Evolutionary conservation across 1,140 invertebrate species (phyloP).

Genomic region (Adoxophyes honmai): DNA sequence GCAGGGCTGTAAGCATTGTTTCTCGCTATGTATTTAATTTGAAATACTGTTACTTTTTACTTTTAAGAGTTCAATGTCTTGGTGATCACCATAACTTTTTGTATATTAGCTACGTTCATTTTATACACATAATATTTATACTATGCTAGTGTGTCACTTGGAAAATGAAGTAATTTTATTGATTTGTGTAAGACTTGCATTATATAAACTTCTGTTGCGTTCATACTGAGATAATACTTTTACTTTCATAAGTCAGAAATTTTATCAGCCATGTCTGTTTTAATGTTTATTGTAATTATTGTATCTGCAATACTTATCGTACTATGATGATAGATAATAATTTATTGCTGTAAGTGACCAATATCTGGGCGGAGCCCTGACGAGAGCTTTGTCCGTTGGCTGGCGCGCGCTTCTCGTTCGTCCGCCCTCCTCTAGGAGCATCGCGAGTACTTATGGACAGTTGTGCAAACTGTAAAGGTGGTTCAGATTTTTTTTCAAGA

Average conservation of each 20-base stretch:
- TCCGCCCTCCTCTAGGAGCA: conserved; percentile 30
- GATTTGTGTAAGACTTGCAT: conserved; percentile 41
- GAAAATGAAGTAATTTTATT: conserved; percentile 27
- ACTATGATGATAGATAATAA: conserved; percentile 48
- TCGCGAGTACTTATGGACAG: conserved; percentile 58
- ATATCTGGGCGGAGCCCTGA: conserved; percentile 28
- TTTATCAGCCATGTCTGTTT: conserved; percentile 37
- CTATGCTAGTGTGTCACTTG: conserved; percentile 7
- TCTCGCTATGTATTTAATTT: neutral
- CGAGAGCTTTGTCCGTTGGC: neutral
- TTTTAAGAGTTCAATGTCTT: conserved; percentile 6
- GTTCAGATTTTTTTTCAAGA: conserved; percentile 29
- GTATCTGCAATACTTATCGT: conserved; percentile 55
- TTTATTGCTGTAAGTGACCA: conserved; percentile 43
- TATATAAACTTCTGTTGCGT: conserved; percentile 33
- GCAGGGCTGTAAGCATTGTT: conserved; percentile 5
- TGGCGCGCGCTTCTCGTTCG: neutral
- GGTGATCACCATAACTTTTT: conserved; percentile 13
- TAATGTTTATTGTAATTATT: conserved; percentile 40
- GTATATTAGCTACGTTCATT: conserved; percentile 11
- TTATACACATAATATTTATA: conserved; percentile 28
- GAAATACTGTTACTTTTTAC: conserved; percentile 10
- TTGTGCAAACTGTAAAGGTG: conserved; percentile 30
- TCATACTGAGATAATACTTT: conserved; percentile 26
- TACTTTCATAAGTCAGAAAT: conserved; percentile 32